Evolutionary conservation across 2,797 vertebrate genomes (phyloP).

Genomic region (Myotis daubentonii): DNA sequence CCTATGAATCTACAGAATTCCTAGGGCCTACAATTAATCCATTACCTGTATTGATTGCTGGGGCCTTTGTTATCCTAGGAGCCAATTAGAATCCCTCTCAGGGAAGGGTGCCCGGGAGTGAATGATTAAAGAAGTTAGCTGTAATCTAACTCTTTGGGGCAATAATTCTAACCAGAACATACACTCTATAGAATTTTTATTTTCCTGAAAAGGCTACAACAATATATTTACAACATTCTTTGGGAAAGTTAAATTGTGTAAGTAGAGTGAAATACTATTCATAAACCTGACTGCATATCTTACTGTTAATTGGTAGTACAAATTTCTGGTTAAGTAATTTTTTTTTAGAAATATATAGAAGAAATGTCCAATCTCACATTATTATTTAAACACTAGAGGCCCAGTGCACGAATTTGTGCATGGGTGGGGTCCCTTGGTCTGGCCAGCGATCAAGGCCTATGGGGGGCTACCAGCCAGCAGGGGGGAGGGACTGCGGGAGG

Average conservation of each 20-base stretch:
- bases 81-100: background rate
- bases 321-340: constrained; percentile 39
- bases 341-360: background rate
- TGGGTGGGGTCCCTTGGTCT: too few relatives aligned
- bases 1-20: background rate
- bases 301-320: constrained; percentile 3
- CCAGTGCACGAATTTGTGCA: too few relatives aligned
- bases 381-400: constrained; percentile 9
- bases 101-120: background rate
- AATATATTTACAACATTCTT: background rate
- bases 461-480: too few relatives aligned
- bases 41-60: background rate
- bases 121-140: background rate
- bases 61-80: background rate
- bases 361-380: background rate
- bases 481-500: too few relatives aligned
- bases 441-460: too few relatives aligned
- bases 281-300: background rate
- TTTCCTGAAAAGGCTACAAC: background rate
- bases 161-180: constrained; percentile 19
- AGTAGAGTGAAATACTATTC: background rate
- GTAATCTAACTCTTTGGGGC: background rate
- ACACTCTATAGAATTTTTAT: background rate
- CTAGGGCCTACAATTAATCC: background rate
- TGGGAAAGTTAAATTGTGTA: constrained; percentile 33